Evolutionary conservation across 2,797 vertebrate species (phyloP).

Genomic region (Gymnoscopelus braueri): DNA sequence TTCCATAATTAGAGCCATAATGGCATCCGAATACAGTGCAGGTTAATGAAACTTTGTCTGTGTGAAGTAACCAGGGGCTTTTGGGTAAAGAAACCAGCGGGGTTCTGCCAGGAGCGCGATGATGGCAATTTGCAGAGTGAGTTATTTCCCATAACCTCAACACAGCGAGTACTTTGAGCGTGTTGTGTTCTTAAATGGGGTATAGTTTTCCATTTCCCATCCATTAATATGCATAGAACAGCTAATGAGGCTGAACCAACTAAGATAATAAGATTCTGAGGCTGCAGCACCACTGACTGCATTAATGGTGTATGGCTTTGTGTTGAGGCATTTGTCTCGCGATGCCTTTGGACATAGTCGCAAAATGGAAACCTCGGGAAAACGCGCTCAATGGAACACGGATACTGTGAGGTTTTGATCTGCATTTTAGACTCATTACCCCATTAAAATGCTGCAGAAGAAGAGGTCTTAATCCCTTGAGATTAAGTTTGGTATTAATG

Average conservation of each 20-base stretch:
- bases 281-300: constrained; percentile 71
- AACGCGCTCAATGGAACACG: constrained; percentile 52
- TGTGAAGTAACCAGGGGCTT: constrained; percentile 78
- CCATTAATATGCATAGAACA: constrained; percentile 85
- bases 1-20: constrained; percentile 87
- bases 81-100: constrained; percentile 83
- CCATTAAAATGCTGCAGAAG: constrained; percentile 44
- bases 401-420: constrained; percentile 54
- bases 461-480: constrained; percentile 36
- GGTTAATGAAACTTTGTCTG: constrained; percentile 83
- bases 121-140: constrained; percentile 86
- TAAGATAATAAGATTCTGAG: constrained; percentile 85
- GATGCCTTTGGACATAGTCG: constrained; percentile 68
- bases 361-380: constrained; percentile 58
- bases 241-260: constrained; percentile 86
- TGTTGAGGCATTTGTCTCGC: constrained; percentile 74
- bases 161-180: constrained; percentile 73
- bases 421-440: constrained; percentile 57
- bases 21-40: constrained; percentile 80
- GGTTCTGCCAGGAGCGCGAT: constrained; percentile 82
- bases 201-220: constrained; percentile 81
- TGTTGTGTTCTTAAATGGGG: constrained; percentile 82
- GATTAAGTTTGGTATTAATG: constrained; percentile 48
- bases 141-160: constrained; percentile 81
- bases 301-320: constrained; percentile 80